phyloP scores from a whole-genome alignment of 2,113 vertebrate species.

The Semnornis frantzii region DNA sequence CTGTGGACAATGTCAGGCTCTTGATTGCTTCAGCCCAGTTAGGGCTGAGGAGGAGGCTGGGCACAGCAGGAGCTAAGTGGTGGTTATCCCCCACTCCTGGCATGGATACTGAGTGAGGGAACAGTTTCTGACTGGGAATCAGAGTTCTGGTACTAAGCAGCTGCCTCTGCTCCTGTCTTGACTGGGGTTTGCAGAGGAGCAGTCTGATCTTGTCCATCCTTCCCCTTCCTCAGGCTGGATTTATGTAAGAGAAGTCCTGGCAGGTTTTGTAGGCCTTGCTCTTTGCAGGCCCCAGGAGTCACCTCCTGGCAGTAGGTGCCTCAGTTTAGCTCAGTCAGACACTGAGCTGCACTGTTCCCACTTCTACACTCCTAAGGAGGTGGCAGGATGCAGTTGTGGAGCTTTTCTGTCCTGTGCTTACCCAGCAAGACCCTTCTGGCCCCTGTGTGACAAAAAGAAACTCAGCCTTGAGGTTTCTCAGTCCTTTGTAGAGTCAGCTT shows the following conservation, averaged over 20 bases:
- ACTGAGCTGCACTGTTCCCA: rapidly evolving
- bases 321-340: neutral
- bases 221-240: neutral
- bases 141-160: neutral
- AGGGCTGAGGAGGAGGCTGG: neutral
- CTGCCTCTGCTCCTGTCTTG: neutral
- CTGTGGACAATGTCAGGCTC: neutral
- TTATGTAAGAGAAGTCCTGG: neutral
- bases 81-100: neutral
- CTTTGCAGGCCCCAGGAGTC: neutral
- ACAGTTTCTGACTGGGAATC: neutral
- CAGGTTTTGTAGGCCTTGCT: neutral
- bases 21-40: neutral
- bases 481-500: neutral
- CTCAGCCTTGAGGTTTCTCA: neutral
- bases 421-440: neutral
- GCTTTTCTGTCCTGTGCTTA: neutral
- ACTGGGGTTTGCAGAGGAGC: neutral
- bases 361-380: neutral
- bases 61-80: neutral
- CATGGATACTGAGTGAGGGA: rapidly evolving
- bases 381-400: neutral
- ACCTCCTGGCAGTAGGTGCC: neutral
- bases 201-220: neutral
- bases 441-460: neutral